Conservation (phyloP, 2,797 vertebrate genomes). For the Pseudomugil tenellus region DNA sequence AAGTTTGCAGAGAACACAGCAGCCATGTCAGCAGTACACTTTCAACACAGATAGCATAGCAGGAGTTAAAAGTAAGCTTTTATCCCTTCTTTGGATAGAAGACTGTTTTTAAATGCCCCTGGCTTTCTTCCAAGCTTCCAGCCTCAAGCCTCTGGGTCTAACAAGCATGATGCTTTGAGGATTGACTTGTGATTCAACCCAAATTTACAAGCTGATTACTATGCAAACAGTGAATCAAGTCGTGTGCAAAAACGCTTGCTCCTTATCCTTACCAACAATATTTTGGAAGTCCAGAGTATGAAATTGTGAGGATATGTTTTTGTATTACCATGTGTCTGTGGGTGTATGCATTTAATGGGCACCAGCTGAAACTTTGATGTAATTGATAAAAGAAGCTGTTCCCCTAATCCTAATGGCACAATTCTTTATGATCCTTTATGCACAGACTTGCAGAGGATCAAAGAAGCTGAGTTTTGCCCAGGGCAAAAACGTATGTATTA, state of each 20-base stretch:
- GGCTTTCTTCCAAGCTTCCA: constrained; percentile 73
- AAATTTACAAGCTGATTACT: constrained; percentile 79
- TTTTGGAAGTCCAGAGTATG: constrained; percentile 70
- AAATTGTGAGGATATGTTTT: constrained; percentile 54
- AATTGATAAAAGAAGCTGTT: constrained; percentile 85
- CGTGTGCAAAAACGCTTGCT: constrained; percentile 59
- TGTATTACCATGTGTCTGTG: constrained; percentile 50
- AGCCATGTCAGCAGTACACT: constrained; percentile 63
- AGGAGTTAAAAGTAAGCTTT: constrained; percentile 77
- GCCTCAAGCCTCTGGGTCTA: constrained; percentile 72
- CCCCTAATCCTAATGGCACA: constrained; percentile 81
- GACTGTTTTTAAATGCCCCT: constrained; percentile 78
- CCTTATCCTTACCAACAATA: constrained; percentile 73
- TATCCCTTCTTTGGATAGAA: constrained; percentile 75
- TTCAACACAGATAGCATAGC: constrained; percentile 68
- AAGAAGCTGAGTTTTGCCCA: constrained; percentile 79
- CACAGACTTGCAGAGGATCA: constrained; percentile 83
- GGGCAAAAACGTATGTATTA: constrained; percentile 82
- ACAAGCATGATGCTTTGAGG: constrained; percentile 80
- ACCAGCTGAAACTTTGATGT: constrained; percentile 83
- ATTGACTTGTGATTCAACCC: constrained; percentile 80
- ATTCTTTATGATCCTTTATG: constrained; percentile 88
- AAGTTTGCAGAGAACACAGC: constrained; percentile 63
- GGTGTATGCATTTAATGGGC: constrained; percentile 75
- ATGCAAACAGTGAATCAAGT: constrained; percentile 69